These are phyloP conservation scores for Chrysina gloriosa DNA, from an alignment of 2,888 invertebrate genomes.

Conservation along the genomic window DNA sequence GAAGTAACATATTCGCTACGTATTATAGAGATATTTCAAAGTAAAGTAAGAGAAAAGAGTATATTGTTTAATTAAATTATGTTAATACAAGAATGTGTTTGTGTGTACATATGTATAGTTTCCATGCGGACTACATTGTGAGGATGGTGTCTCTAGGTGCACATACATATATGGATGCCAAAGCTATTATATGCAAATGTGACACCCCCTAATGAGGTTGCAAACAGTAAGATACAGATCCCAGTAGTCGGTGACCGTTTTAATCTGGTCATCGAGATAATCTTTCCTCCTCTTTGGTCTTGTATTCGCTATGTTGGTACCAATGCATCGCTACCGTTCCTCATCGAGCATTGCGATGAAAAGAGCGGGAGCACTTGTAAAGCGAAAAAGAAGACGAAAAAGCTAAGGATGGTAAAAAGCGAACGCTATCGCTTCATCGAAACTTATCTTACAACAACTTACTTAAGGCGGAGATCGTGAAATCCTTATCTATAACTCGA, in stretches of 20 bases:
- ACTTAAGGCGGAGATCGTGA: slow-evolving; percentile 52
- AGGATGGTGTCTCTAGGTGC: slow-evolving; percentile 26
- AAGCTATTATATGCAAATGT: slow-evolving; percentile 58
- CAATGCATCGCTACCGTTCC: slow-evolving; percentile 24
- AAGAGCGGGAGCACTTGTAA: slow-evolving; percentile 21
- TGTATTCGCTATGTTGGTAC: slow-evolving; percentile 37
- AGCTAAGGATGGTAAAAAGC: slow-evolving; percentile 32
- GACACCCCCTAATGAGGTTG: slow-evolving; percentile 58
- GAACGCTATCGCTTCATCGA: slow-evolving; percentile 47
- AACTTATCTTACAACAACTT: slow-evolving; percentile 51
- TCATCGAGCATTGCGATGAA: slow-evolving; percentile 18
- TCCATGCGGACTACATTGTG: slow-evolving; percentile 38
- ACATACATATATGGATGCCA: slow-evolving; percentile 47
- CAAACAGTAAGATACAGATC: slow-evolving; percentile 51
- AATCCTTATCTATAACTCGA: slow-evolving; percentile 50
- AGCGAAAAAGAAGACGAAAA: slow-evolving; percentile 31
- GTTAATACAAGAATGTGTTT: slow-evolving; percentile 47
- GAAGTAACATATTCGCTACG: neutral
- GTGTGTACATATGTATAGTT: slow-evolving; percentile 42
- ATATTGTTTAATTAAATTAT: slow-evolving; percentile 54
- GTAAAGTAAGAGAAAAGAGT: neutral
- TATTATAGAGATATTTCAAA: slow-evolving; percentile 31
- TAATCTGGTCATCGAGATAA: slow-evolving; percentile 48
- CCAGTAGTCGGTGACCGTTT: slow-evolving; percentile 49
- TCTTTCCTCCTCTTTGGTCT: slow-evolving; percentile 39